phyloP scores from a whole-genome alignment of 2,888 invertebrate genomes.

The Scaptomyza tumidula region DNA sequence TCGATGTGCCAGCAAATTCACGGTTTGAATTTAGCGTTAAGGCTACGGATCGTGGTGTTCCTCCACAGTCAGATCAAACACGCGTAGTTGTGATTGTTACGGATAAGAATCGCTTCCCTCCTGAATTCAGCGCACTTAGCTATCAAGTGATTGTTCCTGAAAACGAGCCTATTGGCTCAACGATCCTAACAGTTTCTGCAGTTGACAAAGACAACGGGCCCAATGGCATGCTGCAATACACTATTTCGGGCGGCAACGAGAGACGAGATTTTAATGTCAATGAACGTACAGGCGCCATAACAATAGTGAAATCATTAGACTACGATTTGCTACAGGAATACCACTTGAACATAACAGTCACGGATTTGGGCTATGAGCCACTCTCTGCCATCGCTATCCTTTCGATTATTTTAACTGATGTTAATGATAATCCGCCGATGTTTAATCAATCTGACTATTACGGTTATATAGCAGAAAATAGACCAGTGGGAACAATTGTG shows the following conservation, averaged over 20 bases:
- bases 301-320: constrained; percentile 92
- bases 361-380: constrained; percentile 93
- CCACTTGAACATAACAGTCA: constrained; percentile 93
- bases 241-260: constrained; percentile 93
- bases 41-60: constrained; percentile 94
- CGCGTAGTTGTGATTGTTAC: constrained; percentile 91
- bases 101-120: constrained; percentile 92
- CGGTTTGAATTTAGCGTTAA: constrained; percentile 89
- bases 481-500: constrained; percentile 90
- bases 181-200: constrained; percentile 93
- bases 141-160: constrained; percentile 96
- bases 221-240: constrained; percentile 94
- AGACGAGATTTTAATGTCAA: constrained; percentile 92
- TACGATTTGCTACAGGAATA: constrained; percentile 94
- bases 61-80: constrained; percentile 92
- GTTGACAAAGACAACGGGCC: constrained; percentile 94
- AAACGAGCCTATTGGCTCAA: constrained; percentile 94
- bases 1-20: constrained; percentile 86
- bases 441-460: constrained; percentile 92
- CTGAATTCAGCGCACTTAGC: constrained; percentile 92
- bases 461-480: constrained; percentile 93
- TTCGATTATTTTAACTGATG: constrained; percentile 94
- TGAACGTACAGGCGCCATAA: constrained; percentile 90
- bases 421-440: constrained; percentile 95
- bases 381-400: constrained; percentile 91